Evolutionary conservation across 1,140 invertebrate species (phyloP), one percentile per base, ranked within the genome.

Genomic region (Drosophila equinoxialis): DNA sequence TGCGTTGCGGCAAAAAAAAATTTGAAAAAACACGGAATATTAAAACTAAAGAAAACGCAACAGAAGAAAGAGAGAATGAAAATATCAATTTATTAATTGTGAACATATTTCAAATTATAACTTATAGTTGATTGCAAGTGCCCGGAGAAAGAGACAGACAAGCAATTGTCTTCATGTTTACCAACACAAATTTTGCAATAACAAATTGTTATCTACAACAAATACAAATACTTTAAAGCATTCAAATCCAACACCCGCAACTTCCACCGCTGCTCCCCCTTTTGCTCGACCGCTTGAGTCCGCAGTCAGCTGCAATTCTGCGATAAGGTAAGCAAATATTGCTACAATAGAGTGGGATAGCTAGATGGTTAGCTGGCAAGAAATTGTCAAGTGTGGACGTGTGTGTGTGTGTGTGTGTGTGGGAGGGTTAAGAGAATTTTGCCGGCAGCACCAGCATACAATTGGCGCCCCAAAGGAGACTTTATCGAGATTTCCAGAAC

Each of bases 301-400:
- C 70, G 74, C 65, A 77, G 83, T 81, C 79, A 86, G 83, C 79
- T 86, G 84, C 79, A 86, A 69, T 89, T 89, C 55, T 77, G 76
- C 84, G 83, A 86, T 86, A 86, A 89, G 84, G 83, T 87, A 55
- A 87, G 83, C 81, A 81, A 86, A 81, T 66, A 85, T 58, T 61
- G 45, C 45, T 20, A 51, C 45, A 51, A 51, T 45, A 45, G n/a
- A 45, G n/a, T 39, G 37, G 37, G 37, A 39, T 39, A 39, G 37
- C 37, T 45, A 45, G 42, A 45, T 45, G 42, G 42, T 45, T 45
- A 45, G 42, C 42, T 45, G 42, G 42, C 42, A 14, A 45, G 42
- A 39, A 13, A 39, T 48, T 48, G 45, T 48, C 45, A 41, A 61
- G 59, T 14, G 48, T 67, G 51, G n/a, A n/a, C n/a, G n/a, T 35